phyloP scores from a whole-genome alignment of 2,113 vertebrate genomes.

The Circaetus cinerascens region DNA sequence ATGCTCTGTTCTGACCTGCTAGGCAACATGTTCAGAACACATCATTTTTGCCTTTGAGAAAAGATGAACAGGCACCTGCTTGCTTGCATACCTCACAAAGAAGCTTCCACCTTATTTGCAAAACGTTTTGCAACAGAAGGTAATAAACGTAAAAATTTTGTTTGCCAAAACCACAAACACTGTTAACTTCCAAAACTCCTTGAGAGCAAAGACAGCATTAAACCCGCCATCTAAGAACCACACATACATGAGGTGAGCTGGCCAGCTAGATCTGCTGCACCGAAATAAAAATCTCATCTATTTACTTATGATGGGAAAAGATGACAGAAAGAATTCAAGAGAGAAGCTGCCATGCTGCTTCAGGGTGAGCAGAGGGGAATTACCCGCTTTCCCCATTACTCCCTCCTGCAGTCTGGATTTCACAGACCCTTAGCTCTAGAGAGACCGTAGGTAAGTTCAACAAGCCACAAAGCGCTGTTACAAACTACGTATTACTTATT shows the following conservation, averaged over 20 bases:
- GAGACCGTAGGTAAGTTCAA: rapidly evolving
- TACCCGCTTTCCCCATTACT: rapidly evolving
- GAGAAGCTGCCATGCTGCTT: rapidly evolving
- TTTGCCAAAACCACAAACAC: rapidly evolving
- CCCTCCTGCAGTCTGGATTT: rapidly evolving
- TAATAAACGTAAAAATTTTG: rapidly evolving
- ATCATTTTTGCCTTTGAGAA: neutral
- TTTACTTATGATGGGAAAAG: rapidly evolving
- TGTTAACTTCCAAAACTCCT: neutral
- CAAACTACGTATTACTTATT: rapidly evolving
- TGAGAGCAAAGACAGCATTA: neutral
- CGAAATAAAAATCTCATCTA: neutral
- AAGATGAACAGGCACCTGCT: rapidly evolving
- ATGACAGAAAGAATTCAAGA: rapidly evolving
- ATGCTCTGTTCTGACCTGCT: neutral
- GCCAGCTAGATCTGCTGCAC: neutral
- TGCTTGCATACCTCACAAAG: rapidly evolving
- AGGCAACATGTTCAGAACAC: rapidly evolving
- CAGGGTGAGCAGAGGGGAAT: rapidly evolving
- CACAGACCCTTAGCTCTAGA: rapidly evolving
- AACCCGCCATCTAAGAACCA: rapidly evolving
- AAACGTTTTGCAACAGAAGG: neutral
- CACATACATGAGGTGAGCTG: rapidly evolving
- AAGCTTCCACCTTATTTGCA: neutral
- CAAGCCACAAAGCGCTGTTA: rapidly evolving